phyloP scores from a whole-genome alignment of 2,888 invertebrate species.

The Tetranychus piercei region DNA sequence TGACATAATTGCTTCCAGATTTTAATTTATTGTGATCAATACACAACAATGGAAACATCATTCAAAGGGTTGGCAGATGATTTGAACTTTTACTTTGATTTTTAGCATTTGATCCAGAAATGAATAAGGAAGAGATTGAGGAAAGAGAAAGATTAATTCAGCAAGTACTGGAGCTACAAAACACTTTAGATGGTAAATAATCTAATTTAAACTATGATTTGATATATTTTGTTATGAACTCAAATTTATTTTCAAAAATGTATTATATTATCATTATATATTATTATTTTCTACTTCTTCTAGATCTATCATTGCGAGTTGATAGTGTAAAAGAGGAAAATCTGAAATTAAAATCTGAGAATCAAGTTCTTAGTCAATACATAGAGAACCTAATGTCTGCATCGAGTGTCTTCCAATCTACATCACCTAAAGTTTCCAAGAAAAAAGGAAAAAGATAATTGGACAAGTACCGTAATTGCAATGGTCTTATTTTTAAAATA shows the following conservation, averaged over 20 bases:
- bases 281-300: constrained; percentile 17
- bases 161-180: constrained; percentile 90
- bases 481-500: too few species aligned
- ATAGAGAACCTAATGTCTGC: constrained; percentile 96
- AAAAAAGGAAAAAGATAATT: constrained; percentile 11
- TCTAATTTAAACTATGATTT: constrained; percentile 1
- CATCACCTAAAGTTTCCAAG: constrained; percentile 46
- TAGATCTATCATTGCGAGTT: constrained; percentile 86
- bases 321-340: constrained; percentile 98
- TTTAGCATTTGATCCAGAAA: constrained; percentile 42
- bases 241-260: not conserved
- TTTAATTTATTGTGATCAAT: too few species aligned
- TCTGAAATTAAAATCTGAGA: constrained; percentile 85
- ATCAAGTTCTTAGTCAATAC: constrained; percentile 94
- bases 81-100: constrained; percentile 29
- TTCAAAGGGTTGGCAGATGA: constrained; percentile 19
- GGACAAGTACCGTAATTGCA: not conserved
- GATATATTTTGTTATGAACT: not conserved
- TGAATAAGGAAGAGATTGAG: constrained; percentile 75
- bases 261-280: not conserved
- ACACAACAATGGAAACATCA: not conserved
- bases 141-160: constrained; percentile 91
- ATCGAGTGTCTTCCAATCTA: constrained; percentile 84
- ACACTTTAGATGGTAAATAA: constrained; percentile 76
- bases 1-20: too few species aligned